Conservation (phyloP, 2,113 vertebrate species). For the Noturus placidus region DNA sequence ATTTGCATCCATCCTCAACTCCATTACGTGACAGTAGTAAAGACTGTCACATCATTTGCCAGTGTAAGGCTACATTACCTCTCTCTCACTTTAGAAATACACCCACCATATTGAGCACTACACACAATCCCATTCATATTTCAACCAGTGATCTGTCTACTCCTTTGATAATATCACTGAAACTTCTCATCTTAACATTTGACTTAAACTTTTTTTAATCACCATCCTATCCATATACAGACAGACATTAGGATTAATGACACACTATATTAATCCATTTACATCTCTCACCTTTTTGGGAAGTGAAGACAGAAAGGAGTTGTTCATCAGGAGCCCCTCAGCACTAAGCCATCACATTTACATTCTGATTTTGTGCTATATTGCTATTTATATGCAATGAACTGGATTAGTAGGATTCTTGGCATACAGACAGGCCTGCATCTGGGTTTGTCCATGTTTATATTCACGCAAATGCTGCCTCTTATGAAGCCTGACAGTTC, state of each 20-base stretch:
- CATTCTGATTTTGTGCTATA: slow-evolving; percentile 23
- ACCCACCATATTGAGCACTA: background rate
- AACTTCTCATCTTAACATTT: background rate
- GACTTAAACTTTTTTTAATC: background rate
- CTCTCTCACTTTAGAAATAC: background rate
- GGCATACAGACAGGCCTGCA: background rate
- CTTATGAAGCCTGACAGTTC: slow-evolving; percentile 37
- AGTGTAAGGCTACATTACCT: background rate
- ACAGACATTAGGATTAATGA: background rate
- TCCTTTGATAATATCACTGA: background rate
- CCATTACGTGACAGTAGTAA: too few relatives aligned
- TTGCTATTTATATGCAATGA: slow-evolving; percentile 29
- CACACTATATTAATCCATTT: slow-evolving; percentile 28
- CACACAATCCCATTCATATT: background rate
- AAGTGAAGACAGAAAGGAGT: slow-evolving; percentile 26
- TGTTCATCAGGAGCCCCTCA: slow-evolving; percentile 29
- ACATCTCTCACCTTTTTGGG: slow-evolving; percentile 24
- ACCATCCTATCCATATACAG: background rate
- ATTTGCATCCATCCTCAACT: too few relatives aligned
- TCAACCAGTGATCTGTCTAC: background rate
- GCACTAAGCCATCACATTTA: slow-evolving; percentile 38
- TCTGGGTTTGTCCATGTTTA: slow-evolving; percentile 20
- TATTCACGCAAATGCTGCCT: background rate
- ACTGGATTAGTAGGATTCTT: slow-evolving; percentile 43
- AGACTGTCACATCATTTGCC: background rate